Conservation (phyloP, 2,113 vertebrate species). For the Silurus asotus region DNA sequence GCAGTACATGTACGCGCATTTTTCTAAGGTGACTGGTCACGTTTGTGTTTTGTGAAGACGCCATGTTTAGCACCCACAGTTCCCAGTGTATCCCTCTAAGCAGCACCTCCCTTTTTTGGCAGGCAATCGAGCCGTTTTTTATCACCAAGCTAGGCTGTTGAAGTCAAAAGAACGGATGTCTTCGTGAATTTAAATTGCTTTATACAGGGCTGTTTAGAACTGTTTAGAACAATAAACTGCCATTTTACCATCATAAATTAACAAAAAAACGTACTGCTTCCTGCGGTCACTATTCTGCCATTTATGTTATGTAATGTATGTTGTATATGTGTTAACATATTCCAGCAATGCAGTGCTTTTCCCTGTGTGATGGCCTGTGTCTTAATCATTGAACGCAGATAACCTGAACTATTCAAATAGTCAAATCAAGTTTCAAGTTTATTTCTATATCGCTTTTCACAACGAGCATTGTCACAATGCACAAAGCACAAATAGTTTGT, state of each 20-base stretch:
- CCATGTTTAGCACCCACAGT: conserved; percentile 50
- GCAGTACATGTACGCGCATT: conserved; percentile 53
- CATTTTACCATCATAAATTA: conserved; percentile 6
- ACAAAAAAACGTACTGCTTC: neutral
- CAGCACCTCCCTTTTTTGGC: conserved; percentile 30
- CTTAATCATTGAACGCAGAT: conserved; percentile 64
- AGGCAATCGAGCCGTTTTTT: conserved; percentile 49
- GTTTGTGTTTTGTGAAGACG: conserved; percentile 39
- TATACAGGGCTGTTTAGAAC: conserved; percentile 26
- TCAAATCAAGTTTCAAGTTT: conserved; percentile 36
- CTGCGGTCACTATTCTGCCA: neutral
- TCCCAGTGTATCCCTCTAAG: conserved; percentile 35
- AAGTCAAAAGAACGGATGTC: conserved; percentile 44
- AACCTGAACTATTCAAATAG: conserved; percentile 80
- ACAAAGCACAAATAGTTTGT: conserved; percentile 63
- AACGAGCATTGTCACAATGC: too few relatives aligned
- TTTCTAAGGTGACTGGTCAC: conserved; percentile 40
- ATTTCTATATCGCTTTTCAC: too few relatives aligned
- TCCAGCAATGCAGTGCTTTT: conserved; percentile 21
- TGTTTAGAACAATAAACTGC: conserved; percentile 13
- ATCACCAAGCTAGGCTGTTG: conserved; percentile 41
- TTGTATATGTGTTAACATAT: neutral
- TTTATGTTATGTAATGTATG: neutral
- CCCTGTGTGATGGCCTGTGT: conserved; percentile 52
- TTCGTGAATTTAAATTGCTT: conserved; percentile 54